phyloP scores from a whole-genome alignment of 2,888 invertebrate species.

The Chrysolina oricalcia region DNA sequence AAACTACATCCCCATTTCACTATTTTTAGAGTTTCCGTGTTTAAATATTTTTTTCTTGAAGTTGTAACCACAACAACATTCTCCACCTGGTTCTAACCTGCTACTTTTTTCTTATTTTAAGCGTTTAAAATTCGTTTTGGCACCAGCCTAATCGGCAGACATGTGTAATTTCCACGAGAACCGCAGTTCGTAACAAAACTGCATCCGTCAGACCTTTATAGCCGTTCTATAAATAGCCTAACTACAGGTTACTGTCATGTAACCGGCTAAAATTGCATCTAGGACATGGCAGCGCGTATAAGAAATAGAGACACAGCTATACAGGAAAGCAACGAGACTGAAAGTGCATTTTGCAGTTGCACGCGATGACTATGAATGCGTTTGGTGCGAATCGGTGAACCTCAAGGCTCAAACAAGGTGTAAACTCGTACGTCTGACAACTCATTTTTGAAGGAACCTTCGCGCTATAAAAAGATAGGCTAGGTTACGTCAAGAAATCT shows the following conservation, averaged over 20 bases:
- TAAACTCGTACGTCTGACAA: slow-evolving; percentile 24
- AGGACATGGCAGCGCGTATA: slow-evolving; percentile 1
- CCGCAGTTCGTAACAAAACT: slow-evolving; percentile 16
- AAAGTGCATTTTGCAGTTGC: slow-evolving; percentile 38
- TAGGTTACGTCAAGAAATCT: slow-evolving; percentile 40
- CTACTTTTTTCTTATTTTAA: no score
- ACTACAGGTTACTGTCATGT: slow-evolving; percentile 34
- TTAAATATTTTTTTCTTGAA: no score
- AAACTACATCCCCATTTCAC: no score
- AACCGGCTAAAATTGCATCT: slow-evolving; percentile 4
- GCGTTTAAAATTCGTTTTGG: no score
- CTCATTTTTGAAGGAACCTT: neutral
- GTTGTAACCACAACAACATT: no score
- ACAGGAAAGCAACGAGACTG: slow-evolving; percentile 23
- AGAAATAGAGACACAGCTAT: slow-evolving; percentile 24
- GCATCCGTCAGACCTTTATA: slow-evolving; percentile 9
- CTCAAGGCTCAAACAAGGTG: slow-evolving; percentile 33
- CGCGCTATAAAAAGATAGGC: slow-evolving; percentile 28
- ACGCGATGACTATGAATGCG: slow-evolving; percentile 1
- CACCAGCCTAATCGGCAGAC: no score
- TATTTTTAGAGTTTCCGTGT: no score
- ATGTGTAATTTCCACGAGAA: neutral
- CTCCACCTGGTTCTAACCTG: no score
- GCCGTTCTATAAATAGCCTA: slow-evolving; percentile 32
- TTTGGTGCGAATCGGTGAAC: slow-evolving; percentile 10